Conservation (phyloP, 2,888 invertebrate genomes). For the Alitta virens region DNA sequence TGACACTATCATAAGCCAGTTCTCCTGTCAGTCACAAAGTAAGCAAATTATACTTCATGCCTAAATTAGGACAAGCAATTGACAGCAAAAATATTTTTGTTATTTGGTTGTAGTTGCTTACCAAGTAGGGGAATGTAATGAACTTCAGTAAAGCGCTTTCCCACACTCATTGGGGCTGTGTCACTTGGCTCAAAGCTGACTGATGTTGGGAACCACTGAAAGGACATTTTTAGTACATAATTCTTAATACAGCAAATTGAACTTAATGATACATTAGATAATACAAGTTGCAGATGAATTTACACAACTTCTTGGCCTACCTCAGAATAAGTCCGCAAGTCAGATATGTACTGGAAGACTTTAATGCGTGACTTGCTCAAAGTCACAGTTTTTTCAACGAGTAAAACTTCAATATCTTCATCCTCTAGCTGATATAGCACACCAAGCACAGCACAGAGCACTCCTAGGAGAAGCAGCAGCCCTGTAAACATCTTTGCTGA, state of each 20-base stretch:
- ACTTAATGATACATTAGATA: no score
- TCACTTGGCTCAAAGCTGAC: slow-evolving; percentile 21
- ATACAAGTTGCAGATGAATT: no score
- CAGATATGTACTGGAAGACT: slow-evolving; percentile 19
- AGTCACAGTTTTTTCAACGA: slow-evolving; percentile 21
- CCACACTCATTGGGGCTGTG: slow-evolving; percentile 20
- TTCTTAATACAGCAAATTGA: no score
- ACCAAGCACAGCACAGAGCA: not conserved
- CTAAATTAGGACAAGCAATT: no score
- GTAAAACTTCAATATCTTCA: slow-evolving; percentile 13
- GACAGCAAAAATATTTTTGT: no score
- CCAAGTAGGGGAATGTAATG: slow-evolving; percentile 24
- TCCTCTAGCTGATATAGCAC: slow-evolving; percentile 7
- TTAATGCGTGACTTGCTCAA: slow-evolving; percentile 12
- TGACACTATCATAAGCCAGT: slow-evolving; percentile 15
- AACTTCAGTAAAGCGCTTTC: slow-evolving; percentile 26
- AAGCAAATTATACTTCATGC: no score
- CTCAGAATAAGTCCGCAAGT: slow-evolving; percentile 15
- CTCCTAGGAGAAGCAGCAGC: not conserved
- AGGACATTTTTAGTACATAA: no score
- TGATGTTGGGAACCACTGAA: slow-evolving; percentile 26
- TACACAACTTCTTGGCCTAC: no score
- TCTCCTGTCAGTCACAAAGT: slow-evolving; percentile 4
- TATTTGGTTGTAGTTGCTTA: no score
- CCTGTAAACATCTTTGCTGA: no score